Percentiles rank a stretch among this genome's conserved stretches.
These are phyloP conservation scores for Epinotia brunnichana DNA, from an alignment of 2,888 invertebrate genomes.

Conservation along the genomic window DNA sequence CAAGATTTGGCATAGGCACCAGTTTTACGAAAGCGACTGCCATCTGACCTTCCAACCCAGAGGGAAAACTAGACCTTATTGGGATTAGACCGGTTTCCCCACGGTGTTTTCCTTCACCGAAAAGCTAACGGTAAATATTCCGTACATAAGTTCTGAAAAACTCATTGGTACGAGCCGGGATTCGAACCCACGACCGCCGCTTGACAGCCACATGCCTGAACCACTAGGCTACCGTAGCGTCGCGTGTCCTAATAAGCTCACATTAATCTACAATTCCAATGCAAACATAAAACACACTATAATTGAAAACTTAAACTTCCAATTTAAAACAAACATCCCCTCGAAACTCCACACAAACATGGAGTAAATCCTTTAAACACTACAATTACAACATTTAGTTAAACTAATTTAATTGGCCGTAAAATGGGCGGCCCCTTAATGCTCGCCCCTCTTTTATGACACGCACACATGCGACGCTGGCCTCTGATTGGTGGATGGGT, in stretches of 20 bases:
- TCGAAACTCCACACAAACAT: slow-evolving; percentile 20
- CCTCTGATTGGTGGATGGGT: slow-evolving; percentile 55
- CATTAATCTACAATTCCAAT: background rate
- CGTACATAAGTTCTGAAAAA: too few relatives aligned
- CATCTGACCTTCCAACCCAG: too few relatives aligned
- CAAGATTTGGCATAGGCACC: too few relatives aligned
- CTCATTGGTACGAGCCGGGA: too few relatives aligned
- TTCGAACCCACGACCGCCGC: too few relatives aligned
- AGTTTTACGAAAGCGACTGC: too few relatives aligned
- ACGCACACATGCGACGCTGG: slow-evolving; percentile 55
- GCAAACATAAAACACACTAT: slow-evolving; percentile 7
- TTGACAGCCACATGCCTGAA: too few relatives aligned
- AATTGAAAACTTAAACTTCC: slow-evolving; percentile 27
- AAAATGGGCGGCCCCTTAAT: slow-evolving; percentile 50
- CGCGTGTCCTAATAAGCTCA: slow-evolving; percentile 4
- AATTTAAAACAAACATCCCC: slow-evolving; percentile 25
- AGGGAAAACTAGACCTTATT: too few relatives aligned
- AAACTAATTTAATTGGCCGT: slow-evolving; percentile 55
- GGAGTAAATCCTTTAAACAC: slow-evolving; percentile 38
- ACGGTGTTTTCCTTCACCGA: too few relatives aligned
- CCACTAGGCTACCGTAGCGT: too few relatives aligned
- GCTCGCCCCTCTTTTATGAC: slow-evolving; percentile 50
- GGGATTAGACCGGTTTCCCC: too few relatives aligned
- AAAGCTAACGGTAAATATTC: too few relatives aligned
- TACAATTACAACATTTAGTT: slow-evolving; percentile 59